Base-by-base conservation (phyloP, 2,888 invertebrate genomes). In the Meiosimyza decipiens region DNA sequence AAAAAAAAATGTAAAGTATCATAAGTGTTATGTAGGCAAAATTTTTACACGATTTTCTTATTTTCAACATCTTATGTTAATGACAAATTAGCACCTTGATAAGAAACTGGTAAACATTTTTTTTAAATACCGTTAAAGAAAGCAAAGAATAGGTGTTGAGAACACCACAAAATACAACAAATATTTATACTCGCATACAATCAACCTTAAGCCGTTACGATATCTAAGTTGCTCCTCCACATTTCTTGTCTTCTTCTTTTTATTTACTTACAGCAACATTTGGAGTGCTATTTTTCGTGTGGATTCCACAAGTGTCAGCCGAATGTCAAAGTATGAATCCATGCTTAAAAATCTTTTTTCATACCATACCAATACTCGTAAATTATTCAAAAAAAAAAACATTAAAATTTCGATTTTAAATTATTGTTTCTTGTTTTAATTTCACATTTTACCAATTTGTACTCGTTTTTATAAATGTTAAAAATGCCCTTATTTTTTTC, bases 251-350 rank as follows among this genome's bases (percentile, higher is more conserved):
- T 77, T 78, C 77, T 82, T 76, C 76, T 72, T 79, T 82, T 78
- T 80, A 79, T 82, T 81, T 81, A 70, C 81, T 87, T 87, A 82
- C 87, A 87, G 87, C 85, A 80, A 82, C 85, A 81, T 85, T 86
- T 82, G 87, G 86, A 86, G 82, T 86, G 81, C 82, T 87, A 81
- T 83, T 87, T 82, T 85, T 86, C 82, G 81, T 87, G 81, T 87
- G 87, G 87, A 86, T 87, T 83, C 87, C 87, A 80, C 85, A 86
- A 82, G 86, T 86, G 82, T 86, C 87, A 84, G 90, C 89, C 85
- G 90, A 90, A 88, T 90, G 90, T 84, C 90, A 90, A 89, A 90
- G 90, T 90, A 90, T 90, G 90, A 87, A 84, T 85, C 80, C 82
- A 82, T 79, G 72, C 74, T 72, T 75, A 73, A 67, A 55, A 71